These are phyloP conservation scores for Dreissena rostriformis DNA, from an alignment of 1,140 invertebrate genomes.

Conservation along the genomic window DNA sequence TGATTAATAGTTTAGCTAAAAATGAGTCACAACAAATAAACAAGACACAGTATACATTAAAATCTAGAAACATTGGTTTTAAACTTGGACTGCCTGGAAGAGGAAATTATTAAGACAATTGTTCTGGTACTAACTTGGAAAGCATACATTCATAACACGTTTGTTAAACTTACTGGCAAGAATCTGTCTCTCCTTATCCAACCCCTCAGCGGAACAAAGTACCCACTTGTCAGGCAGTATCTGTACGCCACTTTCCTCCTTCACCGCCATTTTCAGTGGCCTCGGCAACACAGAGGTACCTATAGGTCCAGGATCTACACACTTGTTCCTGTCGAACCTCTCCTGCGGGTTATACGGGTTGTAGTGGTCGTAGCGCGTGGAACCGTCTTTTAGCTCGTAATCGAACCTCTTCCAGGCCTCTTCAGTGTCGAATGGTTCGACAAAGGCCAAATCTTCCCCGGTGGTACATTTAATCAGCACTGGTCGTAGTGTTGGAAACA, in stretches of 20 bases:
- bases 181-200: constrained; percentile 36
- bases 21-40: no score
- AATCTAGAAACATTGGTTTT: no score
- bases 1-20: no score
- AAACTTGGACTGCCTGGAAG: no score
- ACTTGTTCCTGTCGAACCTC: constrained; percentile 58
- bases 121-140: no score
- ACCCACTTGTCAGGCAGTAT: constrained; percentile 22
- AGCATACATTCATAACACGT: no score
- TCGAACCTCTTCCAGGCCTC: constrained; percentile 71
- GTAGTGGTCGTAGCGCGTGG: constrained; percentile 65
- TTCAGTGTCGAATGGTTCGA: constrained; percentile 66
- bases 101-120: no score
- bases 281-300: constrained; percentile 60
- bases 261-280: constrained; percentile 49
- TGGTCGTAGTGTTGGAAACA: constrained; percentile 56
- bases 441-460: constrained; percentile 72
- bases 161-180: constrained; percentile 28
- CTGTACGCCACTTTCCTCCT: neutral
- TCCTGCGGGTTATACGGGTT: constrained; percentile 69
- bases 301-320: constrained; percentile 12
- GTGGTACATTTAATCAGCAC: constrained; percentile 65
- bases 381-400: constrained; percentile 61
- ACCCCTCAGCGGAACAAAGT: constrained; percentile 6
- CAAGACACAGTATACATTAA: no score